These are phyloP conservation scores for Drosophila insularis DNA, from an alignment of 1,140 invertebrate genomes.

Conservation along the genomic window DNA sequence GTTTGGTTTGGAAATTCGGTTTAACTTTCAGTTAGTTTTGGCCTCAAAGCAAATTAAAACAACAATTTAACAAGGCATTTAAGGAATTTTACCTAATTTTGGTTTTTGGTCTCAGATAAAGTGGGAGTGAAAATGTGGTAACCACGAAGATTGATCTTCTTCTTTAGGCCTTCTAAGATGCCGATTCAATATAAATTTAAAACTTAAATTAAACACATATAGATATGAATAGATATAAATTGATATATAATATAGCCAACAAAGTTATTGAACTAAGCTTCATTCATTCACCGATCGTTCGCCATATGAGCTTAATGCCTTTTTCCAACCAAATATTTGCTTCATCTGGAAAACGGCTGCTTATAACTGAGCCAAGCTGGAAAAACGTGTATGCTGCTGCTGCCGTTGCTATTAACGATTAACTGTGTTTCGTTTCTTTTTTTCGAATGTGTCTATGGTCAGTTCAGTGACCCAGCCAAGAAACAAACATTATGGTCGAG, in stretches of 20 bases:
- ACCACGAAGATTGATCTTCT: too few relatives aligned
- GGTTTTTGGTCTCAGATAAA: too few relatives aligned
- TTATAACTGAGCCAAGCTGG: constrained; percentile 27
- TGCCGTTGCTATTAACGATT: constrained; percentile 10
- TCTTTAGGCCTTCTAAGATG: too few relatives aligned
- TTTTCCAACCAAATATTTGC: background rate
- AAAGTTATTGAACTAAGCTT: too few relatives aligned
- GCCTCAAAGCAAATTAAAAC: background rate
- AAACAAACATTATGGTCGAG: constrained; percentile 46
- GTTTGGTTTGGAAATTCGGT: constrained; percentile 1
- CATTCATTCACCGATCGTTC: background rate
- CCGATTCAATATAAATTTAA: too few relatives aligned
- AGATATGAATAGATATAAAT: too few relatives aligned
- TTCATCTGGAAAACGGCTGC: background rate
- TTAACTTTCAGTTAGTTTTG: background rate
- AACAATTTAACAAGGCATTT: too few relatives aligned
- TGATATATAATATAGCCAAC: too few relatives aligned
- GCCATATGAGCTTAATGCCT: background rate
- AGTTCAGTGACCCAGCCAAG: constrained; percentile 66
- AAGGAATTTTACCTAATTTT: too few relatives aligned
- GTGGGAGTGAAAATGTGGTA: too few relatives aligned
- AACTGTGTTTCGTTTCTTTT: constrained; percentile 22
- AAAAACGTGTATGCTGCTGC: constrained; percentile 46
- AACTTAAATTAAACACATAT: too few relatives aligned
- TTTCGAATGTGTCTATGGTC: constrained; percentile 71